Evolutionary conservation across 2,797 vertebrate species (phyloP).

Genomic region (Hypotaenidia okinawae): DNA sequence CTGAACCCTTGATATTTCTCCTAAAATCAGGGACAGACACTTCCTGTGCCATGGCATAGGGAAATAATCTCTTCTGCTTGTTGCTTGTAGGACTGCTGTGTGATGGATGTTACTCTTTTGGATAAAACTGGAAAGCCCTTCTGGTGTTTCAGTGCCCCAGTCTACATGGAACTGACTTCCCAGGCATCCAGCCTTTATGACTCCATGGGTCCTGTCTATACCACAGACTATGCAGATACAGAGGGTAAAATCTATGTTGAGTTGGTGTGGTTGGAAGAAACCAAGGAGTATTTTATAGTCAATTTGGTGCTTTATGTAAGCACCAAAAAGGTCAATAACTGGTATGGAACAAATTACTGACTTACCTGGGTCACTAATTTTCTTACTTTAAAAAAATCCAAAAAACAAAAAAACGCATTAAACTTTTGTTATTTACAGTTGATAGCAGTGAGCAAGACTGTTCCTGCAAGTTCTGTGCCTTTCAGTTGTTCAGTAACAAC

Average conservation of each 20-base stretch:
- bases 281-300: slow-evolving; percentile 79
- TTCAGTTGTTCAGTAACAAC: not conserved
- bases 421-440: not conserved
- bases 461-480: not conserved
- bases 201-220: slow-evolving; percentile 76
- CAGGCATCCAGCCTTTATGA: slow-evolving; percentile 54
- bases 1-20: not conserved
- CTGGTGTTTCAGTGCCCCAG: slow-evolving; percentile 86
- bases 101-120: slow-evolving; percentile 87
- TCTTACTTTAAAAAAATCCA: not conserved
- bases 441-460: not conserved
- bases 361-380: not conserved
- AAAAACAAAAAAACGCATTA: not conserved
- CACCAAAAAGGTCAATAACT: slow-evolving; percentile 81
- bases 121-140: slow-evolving; percentile 85
- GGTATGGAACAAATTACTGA: slow-evolving; percentile 86
- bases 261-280: slow-evolving; percentile 78
- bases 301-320: slow-evolving; percentile 82
- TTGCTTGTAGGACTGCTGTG: slow-evolving; percentile 83
- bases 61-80: not conserved
- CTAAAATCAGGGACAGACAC: not conserved
- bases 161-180: slow-evolving; percentile 66
- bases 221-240: slow-evolving; percentile 76
- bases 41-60: not conserved
- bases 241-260: slow-evolving; percentile 80